phyloP scores from a whole-genome alignment of 2,797 vertebrate species.

The Sternotherus odoratus region DNA sequence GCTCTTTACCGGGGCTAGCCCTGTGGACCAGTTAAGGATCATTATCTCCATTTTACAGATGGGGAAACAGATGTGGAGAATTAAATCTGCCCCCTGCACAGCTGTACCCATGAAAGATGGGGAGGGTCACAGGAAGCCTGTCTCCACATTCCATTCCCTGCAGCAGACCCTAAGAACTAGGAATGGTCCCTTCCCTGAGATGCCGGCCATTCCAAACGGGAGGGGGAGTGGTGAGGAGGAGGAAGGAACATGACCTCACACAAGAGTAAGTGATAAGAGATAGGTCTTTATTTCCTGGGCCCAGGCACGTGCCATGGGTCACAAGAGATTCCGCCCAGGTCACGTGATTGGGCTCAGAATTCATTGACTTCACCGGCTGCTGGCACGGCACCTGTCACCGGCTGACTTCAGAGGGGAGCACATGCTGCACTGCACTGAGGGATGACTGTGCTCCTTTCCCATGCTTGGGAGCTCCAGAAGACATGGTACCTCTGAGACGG shows the following conservation, averaged over 20 bases:
- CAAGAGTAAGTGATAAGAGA: background rate
- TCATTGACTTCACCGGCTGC: background rate
- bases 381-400: background rate
- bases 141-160: background rate
- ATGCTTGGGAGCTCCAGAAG: background rate
- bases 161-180: background rate
- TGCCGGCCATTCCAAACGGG: background rate
- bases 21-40: background rate
- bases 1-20: background rate
- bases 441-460: background rate
- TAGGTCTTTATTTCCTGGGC: background rate
- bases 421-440: background rate
- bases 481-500: background rate
- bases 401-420: background rate
- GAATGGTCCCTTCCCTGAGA: background rate
- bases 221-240: background rate
- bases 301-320: background rate
- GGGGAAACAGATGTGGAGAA: background rate
- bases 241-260: background rate
- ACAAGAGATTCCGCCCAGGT: background rate
- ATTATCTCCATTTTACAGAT: background rate
- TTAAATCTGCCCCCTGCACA: background rate
- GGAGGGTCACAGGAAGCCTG: background rate
- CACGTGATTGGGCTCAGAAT: background rate
- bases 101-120: background rate